phyloP scores from a whole-genome alignment of 2,888 invertebrate genomes.

The Epiblema foenella region DNA sequence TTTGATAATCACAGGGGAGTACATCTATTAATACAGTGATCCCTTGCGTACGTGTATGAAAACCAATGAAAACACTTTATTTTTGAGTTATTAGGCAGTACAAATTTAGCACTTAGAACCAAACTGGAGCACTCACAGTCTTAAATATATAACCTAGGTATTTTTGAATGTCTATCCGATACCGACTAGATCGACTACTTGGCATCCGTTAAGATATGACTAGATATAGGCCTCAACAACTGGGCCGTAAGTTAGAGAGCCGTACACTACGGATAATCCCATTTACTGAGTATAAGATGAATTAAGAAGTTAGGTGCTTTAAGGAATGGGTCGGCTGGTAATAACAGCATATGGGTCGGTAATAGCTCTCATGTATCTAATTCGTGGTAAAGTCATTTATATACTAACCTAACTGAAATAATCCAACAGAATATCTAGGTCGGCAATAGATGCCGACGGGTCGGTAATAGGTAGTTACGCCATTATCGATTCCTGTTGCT shows the following conservation, averaged over 20 bases:
- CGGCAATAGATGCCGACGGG: too few relatives aligned
- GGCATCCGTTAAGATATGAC: constrained; percentile 31
- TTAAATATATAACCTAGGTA: constrained; percentile 14
- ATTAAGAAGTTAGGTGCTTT: too few relatives aligned
- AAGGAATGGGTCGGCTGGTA: too few relatives aligned
- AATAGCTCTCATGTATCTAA: too few relatives aligned
- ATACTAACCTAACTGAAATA: too few relatives aligned
- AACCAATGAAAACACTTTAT: not conserved
- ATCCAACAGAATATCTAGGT: too few relatives aligned
- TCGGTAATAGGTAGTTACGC: too few relatives aligned
- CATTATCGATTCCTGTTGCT: too few relatives aligned
- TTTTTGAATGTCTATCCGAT: not conserved
- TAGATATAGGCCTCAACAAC: constrained; percentile 23
- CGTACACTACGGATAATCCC: too few relatives aligned
- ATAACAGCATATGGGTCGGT: too few relatives aligned
- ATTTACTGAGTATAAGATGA: too few relatives aligned
- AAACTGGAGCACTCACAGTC: constrained; percentile 27
- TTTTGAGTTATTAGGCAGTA: not conserved
- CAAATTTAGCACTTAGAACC: not conserved
- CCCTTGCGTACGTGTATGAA: not conserved
- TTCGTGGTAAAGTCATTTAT: too few relatives aligned
- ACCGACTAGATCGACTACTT: constrained; percentile 26
- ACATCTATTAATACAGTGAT: not conserved
- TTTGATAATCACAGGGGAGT: not conserved
- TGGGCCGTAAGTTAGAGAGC: not conserved